Evolutionary conservation across 2,113 vertebrate species (phyloP).

Genomic region (Gymnogyps californianus): DNA sequence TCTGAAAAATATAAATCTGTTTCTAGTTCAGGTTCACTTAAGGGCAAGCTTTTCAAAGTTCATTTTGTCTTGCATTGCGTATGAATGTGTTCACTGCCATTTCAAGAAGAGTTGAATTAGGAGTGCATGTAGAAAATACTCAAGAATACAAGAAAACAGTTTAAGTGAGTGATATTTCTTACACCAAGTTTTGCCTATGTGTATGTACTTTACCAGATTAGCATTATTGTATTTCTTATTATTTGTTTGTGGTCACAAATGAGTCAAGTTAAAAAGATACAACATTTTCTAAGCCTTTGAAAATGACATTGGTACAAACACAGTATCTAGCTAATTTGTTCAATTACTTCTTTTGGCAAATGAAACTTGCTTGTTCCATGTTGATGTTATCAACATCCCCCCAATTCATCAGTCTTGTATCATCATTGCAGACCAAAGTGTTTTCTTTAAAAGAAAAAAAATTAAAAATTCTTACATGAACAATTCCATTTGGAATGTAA

Average conservation of each 20-base stretch:
- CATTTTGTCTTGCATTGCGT: background rate
- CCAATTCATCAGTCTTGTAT: background rate
- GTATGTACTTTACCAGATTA: background rate
- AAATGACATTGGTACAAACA: background rate
- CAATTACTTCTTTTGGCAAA: background rate
- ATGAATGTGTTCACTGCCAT: background rate
- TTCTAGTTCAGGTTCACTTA: constrained; percentile 20
- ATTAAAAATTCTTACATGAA: background rate
- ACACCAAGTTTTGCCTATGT: background rate
- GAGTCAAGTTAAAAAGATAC: background rate
- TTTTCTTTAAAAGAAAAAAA: background rate
- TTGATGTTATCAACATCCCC: background rate
- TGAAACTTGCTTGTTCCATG: background rate
- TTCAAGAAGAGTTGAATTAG: background rate
- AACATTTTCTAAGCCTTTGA: background rate
- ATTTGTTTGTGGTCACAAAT: background rate
- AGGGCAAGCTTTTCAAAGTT: background rate
- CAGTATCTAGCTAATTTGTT: background rate
- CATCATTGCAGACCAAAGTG: background rate
- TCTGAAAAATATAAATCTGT: constrained; percentile 5
- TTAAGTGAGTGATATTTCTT: background rate
- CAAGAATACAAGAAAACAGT: background rate
- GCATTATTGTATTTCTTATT: background rate
- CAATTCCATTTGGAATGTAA: background rate
- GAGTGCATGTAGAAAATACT: background rate